Evolutionary conservation across 2,888 invertebrate species (phyloP), one percentile per base, ranked within the genome.

Genomic region (Hylaea fasciaria): DNA sequence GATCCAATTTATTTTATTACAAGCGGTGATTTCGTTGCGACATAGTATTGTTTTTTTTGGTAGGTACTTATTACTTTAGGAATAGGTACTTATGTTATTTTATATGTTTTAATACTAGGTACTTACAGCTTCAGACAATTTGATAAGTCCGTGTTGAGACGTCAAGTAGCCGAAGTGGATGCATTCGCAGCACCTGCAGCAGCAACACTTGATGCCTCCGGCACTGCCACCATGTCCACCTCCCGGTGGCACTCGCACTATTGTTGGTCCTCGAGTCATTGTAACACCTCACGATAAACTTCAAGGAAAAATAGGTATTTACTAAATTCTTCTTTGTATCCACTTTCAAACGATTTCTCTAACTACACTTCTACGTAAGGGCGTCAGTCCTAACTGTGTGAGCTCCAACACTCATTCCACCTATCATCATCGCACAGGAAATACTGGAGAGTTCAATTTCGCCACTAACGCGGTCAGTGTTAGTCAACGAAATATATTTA

Each of bases 141-240:
- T 97, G 48, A 96, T 87, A 29, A 96, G 80, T 14, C 97, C 97
- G 39, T 95, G 94, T 68, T 94, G 93, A 0, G 95, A 94, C 45
- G 94, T 94, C 12, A 97, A 86, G 81, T 97, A 96, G 43, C 95
- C 94, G 53, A 97, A 93, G 82, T 97, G 95, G 57, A 97, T 87
- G 79, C 97, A 97, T 14, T 96, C 95, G 77, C 96, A 97, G 76
- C 97, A 95, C 62, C 94, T 91, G 77, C 95, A 96, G 80, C 95
- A 95, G 69, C 96, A 96, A 77, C 96, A 95, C 75, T 94, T 94
- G 62, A 95, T 91, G 49, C 96, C 95, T 41, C 91, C 87, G 1
- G 85, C 81, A 1, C 87, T 81, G 5, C 81, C 83, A 13, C 37
- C 37, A 1, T 37, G 37, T 2, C 79, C 81, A 1, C 79, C 81